These are phyloP conservation scores for Rhabdophis nuchalis DNA, from an alignment of 2,797 vertebrate species.

Conservation along the genomic window DNA sequence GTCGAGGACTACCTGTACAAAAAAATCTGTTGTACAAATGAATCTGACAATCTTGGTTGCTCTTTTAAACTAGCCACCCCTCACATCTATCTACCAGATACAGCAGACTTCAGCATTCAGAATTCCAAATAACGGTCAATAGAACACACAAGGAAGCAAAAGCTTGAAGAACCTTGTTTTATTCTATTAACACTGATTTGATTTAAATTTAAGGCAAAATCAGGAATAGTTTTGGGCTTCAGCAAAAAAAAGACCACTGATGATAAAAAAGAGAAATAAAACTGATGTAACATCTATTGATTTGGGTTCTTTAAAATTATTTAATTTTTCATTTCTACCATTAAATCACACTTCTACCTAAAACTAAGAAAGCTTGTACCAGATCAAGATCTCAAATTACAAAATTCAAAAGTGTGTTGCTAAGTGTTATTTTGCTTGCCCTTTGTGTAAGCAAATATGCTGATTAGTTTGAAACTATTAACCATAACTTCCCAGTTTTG, in stretches of 20 bases:
- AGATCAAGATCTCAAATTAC: not conserved
- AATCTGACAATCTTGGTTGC: not conserved
- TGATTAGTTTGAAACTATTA: not conserved
- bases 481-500: not conserved
- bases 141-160: not conserved
- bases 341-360: not conserved
- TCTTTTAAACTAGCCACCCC: not conserved
- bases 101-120: not conserved
- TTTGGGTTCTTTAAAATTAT: not conserved
- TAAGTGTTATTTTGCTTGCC: not conserved
- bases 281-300: not conserved
- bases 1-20: not conserved
- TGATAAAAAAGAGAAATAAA: not conserved
- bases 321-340: not conserved
- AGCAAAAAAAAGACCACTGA: not conserved
- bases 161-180: not conserved
- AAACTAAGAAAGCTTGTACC: not conserved
- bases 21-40: not conserved
- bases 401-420: not conserved
- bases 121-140: not conserved
- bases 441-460: not conserved
- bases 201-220: not conserved
- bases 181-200: not conserved
- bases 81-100: not conserved
- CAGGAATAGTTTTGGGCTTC: not conserved